Evolutionary conservation across 1,140 invertebrate species (phyloP), one percentile per base, ranked within the genome.

Genomic region (Nasonia giraulti): DNA sequence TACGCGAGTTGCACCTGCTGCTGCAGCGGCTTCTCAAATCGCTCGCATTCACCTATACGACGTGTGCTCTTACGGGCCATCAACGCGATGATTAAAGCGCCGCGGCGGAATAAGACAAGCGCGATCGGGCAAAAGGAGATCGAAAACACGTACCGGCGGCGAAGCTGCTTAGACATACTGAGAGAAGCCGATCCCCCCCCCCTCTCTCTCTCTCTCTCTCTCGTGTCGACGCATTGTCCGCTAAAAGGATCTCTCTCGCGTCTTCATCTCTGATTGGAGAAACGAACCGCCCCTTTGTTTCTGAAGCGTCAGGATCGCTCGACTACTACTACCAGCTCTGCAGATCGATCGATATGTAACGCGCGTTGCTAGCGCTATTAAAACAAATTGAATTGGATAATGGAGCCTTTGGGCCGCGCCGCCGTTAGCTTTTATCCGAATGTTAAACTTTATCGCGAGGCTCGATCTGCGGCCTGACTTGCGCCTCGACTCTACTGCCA

Each of bases 361-460:
- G 12, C 11, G 50, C 55, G 55, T 20, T 17, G 14, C 5, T 6
- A 7, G 71, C 68, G 86, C 88, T 89, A 88, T 83, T 83, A 87
- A 89, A 88, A 89, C 88, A 89, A 91, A 91, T 91, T 91, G 90
- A 91, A 89, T 91, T 88, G 86, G 89, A 90, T 89, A 90, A 90
- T 90, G 84, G 87, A 87, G 20, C 62, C 62, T n/a, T 80, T 80
- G 76, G 20, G 78, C 62, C 68, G 71, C 47, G 55, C 20, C 17
- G 55, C 55, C 50, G 50, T 20, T 55, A 20, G 55, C 55, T 62
- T 62, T 55, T 55, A 55, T 55, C 50, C 12, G 8, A 2, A 47
- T 47, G 12, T 47, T 12, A 12, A 11, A 47, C 12, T 11, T 11
- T 62, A 62, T 62, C 55, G 55, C 20, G 5, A 62, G 2, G 40